phyloP scores from a whole-genome alignment of 2,113 vertebrate species.

The Amblyornis subalaris region DNA sequence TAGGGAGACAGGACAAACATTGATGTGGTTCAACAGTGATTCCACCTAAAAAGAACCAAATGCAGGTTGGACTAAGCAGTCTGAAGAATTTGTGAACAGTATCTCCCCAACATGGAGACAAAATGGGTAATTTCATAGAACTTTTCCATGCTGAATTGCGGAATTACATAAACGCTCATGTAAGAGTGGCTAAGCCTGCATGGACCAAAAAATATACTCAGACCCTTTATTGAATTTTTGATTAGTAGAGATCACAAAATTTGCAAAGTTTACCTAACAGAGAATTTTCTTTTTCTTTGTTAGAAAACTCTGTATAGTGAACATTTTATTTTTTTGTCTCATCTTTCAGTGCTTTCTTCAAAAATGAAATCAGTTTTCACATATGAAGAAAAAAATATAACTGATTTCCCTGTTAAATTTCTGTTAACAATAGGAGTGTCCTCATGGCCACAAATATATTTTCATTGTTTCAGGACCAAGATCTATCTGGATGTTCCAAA shows the following conservation, averaged over 20 bases:
- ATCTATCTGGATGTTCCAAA: background rate
- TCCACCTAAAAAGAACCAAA: background rate
- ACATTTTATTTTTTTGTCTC: background rate
- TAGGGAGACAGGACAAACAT: accelerated
- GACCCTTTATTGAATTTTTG: background rate
- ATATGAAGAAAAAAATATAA: background rate
- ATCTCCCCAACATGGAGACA: background rate
- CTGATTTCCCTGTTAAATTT: background rate
- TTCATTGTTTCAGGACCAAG: background rate
- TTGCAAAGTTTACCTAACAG: background rate
- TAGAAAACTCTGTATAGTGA: background rate
- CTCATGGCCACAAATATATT: background rate
- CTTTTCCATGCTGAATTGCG: background rate
- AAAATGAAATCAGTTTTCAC: background rate
- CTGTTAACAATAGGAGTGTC: background rate
- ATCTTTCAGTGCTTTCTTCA: background rate
- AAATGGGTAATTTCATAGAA: background rate
- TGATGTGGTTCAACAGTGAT: background rate
- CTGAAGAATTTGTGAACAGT: background rate
- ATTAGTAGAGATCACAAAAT: background rate
- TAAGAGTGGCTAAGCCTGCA: accelerated
- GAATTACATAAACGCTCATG: background rate
- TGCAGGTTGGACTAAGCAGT: background rate
- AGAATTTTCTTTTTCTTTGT: background rate
- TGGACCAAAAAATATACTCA: background rate